A percentile compares a stretch with the other conserved stretches of the same genome.
Evolutionary conservation across 2,113 vertebrate genomes (phyloP).

Genomic region (Alethe castanea): DNA sequence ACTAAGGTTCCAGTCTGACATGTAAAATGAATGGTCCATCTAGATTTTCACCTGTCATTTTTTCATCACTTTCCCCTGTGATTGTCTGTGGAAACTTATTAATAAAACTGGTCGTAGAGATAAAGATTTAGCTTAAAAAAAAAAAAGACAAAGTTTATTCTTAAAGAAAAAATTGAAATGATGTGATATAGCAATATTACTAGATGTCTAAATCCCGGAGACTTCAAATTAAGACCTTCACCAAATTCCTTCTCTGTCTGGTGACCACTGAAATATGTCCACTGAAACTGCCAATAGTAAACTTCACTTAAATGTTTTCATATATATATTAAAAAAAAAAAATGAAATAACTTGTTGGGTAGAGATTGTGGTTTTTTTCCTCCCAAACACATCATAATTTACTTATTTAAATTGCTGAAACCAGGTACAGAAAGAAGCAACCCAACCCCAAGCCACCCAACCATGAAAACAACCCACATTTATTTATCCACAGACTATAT

Average conservation of each 20-base stretch:
- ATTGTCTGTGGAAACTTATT: not conserved
- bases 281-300: not conserved
- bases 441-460: fast-evolving
- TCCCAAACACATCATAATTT: not conserved
- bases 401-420: not conserved
- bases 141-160: not conserved
- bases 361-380: not conserved
- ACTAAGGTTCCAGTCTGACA: not conserved
- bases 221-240: not conserved
- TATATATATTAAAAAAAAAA: not conserved
- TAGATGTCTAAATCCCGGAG: not conserved
- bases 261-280: not conserved
- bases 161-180: not conserved
- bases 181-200: not conserved
- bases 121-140: not conserved
- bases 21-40: not conserved
- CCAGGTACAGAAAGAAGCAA: not conserved
- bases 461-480: fast-evolving
- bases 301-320: not conserved
- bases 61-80: not conserved
- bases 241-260: not conserved
- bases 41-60: not conserved
- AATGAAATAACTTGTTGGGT: fast-evolving
- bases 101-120: not conserved
- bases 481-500: not conserved